Base-by-base conservation (phyloP, 2,888 invertebrate species). In the Lasius platythorax region DNA sequence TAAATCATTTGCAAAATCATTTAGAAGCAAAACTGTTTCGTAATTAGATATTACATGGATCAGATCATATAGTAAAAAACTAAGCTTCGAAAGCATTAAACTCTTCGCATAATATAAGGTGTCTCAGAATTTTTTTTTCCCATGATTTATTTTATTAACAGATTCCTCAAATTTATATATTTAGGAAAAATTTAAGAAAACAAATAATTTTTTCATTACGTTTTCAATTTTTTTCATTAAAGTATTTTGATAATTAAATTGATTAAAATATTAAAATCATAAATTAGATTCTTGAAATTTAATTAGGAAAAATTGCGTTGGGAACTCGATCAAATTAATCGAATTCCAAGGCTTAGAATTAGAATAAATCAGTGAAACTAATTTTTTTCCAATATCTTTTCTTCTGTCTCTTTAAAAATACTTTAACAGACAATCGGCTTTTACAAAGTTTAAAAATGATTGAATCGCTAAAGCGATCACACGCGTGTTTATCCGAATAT, bases 21-120 rank as follows among this genome's bases (percentile, higher is more conserved):
- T 61, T 73, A 74, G 37, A 37, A 61, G 46, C 74, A 46, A 28
- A 61, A 18, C 23, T 73, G 33, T 23, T 81, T 79, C 23, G 28
- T 50, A 81, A 74, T 18, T 61, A 46, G 15, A 33, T 58, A 73
- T 43, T 79, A 43, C 74, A 58, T 46, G 46, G n/a, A 37, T 61
- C 8, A 79, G 43, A 23, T 58, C 15, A 56, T 23, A 30, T 70
- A 56, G 15, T 30, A 56, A 56, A 70, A 78, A 70, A 11, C 46
- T 58, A 43, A 73, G 15, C 30, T 30, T 56, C n/a, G 12, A 56
- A 50, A 6, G 0, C 1, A 78, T 70, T 9, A 18, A 53, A 15
- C 30, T 15, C 18, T 72, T n/a, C 9, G 40, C 15, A 23, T 15
- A 1, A 18, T 1, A 15, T 11, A 72, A 43, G 30, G 4, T 40